Evolutionary conservation across 2,113 vertebrate species (phyloP), one percentile per base, ranked within the genome.

Genomic region (Equus przewalskii): DNA sequence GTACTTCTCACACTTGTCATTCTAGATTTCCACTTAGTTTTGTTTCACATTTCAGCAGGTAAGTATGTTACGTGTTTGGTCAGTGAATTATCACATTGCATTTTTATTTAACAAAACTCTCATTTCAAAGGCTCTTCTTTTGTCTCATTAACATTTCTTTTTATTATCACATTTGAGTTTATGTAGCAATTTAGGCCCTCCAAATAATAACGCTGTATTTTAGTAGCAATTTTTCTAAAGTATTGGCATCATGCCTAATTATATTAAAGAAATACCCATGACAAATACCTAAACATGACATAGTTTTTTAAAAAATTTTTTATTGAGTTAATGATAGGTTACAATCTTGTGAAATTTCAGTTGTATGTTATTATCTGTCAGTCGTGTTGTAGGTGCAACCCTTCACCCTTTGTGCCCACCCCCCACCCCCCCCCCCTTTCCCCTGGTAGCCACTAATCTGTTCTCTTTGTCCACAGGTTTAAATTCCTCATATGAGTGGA

Each of bases 221-320:
- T 41, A 69, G 49, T 89, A 30, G 16, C 3, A 49, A 15, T 97
- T 46, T 94, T 72, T 97, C 72, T 95, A 11, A 97, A 75, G n/a
- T 92, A 6, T n/a, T 96, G 87, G 21, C 18, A 8, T 86, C 4
- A 65, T 85, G 24, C 89, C 51, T 96, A 75, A 91, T 92, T 64
- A 72, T 92, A 54, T 93, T 94, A 93, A 94, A 94, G 30, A 95
- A 81, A 44, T 89, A 80, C 26, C 6, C 73, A 15, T 93, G 80
- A 65, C 82, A 96, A 97, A 79, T 93, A 51, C 56, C 24, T 58
- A 41, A 80, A 91, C 60, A 36, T 78, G 56, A 79, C 79, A 62
- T 87, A 65, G 21, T 62, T 95, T 90, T 95, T 81, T 41, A 3
- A 41, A 41, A 41, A 41, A 41, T 41, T 41, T 41, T 41, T 41